These are phyloP conservation scores for Alethe castanea DNA, from an alignment of 2,113 vertebrate species.

Conservation along the genomic window DNA sequence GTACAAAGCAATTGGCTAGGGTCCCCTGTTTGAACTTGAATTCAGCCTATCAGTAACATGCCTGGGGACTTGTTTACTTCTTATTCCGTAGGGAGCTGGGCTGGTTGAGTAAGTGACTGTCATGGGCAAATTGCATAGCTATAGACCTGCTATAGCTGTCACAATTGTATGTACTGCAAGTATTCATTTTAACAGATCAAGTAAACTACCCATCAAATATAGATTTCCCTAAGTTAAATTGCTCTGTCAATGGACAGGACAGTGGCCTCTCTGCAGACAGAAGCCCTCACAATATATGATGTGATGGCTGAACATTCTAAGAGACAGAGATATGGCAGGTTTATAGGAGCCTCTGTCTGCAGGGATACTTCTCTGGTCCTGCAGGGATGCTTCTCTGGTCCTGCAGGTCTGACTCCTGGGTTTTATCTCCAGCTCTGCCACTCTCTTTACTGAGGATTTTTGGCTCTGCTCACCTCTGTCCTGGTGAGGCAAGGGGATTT, in stretches of 20 bases:
- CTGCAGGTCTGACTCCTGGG: background rate
- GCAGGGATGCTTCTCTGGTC: background rate
- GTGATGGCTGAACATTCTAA: background rate
- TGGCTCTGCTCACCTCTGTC: background rate
- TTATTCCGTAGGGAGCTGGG: too few relatives aligned
- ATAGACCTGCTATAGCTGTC: too few relatives aligned
- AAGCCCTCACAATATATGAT: accelerated
- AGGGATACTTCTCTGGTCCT: background rate
- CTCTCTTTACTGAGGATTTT: background rate
- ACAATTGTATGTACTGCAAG: background rate
- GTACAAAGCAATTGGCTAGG: too few relatives aligned
- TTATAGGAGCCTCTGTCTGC: accelerated
- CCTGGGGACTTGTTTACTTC: too few relatives aligned
- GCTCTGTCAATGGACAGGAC: background rate
- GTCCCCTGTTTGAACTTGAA: too few relatives aligned
- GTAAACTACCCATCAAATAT: background rate
- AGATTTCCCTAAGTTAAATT: background rate
- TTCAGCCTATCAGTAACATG: too few relatives aligned
- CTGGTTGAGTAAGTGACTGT: too few relatives aligned
- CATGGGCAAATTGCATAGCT: too few relatives aligned
- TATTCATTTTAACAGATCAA: background rate
- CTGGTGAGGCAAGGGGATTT: background rate
- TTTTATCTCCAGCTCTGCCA: background rate
- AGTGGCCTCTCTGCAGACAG: background rate
- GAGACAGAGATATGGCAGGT: background rate